A percentile compares a stretch with the other conserved stretches of the same genome.
Evolutionary conservation across 2,113 vertebrate genomes (phyloP).

Genomic region (Chlorodrepanis virens): DNA sequence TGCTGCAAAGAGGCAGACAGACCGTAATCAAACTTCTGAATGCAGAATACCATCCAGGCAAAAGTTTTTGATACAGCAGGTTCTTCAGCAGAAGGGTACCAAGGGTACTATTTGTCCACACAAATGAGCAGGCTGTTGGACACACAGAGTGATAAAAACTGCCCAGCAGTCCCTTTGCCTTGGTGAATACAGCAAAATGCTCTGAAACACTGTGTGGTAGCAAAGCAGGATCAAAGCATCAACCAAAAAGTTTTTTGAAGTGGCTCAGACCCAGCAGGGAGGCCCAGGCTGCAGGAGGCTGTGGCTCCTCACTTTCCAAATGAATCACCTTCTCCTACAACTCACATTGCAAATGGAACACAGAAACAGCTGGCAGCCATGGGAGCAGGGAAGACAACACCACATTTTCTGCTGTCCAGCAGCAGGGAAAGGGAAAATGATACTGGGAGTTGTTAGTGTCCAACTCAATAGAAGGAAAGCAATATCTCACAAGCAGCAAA

Average conservation of each 20-base stretch:
- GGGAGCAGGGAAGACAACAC: neutral
- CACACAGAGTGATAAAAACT: neutral
- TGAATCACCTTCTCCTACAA: neutral
- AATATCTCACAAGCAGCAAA: neutral
- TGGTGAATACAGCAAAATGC: neutral
- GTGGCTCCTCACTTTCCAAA: accelerated
- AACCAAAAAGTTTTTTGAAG: neutral
- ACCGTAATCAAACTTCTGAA: neutral
- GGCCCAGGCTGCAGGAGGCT: neutral
- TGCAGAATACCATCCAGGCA: neutral
- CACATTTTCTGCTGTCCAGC: neutral
- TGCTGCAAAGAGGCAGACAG: neutral
- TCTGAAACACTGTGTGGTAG: neutral
- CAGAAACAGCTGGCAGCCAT: accelerated
- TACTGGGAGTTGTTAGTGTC: neutral
- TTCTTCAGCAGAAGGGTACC: neutral
- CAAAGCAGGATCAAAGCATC: neutral
- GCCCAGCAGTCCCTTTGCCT: neutral
- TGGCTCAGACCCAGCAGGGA: neutral
- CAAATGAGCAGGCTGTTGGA: accelerated
- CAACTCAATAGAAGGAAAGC: neutral
- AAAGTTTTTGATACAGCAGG: neutral
- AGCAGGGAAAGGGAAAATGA: neutral
- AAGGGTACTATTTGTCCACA: neutral
- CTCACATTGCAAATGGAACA: neutral